Evolutionary conservation across 2,113 vertebrate species (phyloP).

Genomic region (Struthidea cinerea): DNA sequence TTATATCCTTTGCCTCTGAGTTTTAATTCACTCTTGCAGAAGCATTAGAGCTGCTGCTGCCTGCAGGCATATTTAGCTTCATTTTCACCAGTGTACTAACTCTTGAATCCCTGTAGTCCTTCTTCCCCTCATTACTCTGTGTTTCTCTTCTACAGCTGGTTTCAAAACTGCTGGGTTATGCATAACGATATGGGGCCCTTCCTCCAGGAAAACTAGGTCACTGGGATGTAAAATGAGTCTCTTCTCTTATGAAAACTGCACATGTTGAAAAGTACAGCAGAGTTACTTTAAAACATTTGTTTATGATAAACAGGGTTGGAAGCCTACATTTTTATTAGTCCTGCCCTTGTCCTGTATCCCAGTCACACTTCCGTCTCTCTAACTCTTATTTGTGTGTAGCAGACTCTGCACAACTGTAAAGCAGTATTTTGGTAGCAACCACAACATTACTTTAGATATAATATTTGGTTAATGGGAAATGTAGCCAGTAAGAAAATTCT

Average conservation of each 20-base stretch:
- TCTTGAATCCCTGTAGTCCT: not conserved
- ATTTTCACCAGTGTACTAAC: not conserved
- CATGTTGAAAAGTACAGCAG: not conserved
- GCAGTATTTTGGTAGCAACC: not conserved
- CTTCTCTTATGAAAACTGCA: not conserved
- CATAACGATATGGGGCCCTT: not conserved
- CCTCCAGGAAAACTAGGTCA: not conserved
- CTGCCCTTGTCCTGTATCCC: not conserved
- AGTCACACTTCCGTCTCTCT: not conserved
- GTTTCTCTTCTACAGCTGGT: not conserved
- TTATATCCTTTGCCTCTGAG: not conserved
- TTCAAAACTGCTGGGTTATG: constrained; percentile 3
- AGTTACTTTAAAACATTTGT: not conserved
- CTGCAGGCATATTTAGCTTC: not conserved
- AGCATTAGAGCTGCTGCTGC: not conserved
- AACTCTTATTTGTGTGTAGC: not conserved
- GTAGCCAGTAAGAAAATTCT: not conserved
- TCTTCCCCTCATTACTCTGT: not conserved
- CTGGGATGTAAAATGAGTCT: not conserved
- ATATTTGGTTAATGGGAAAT: not conserved
- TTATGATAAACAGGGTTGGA: not conserved
- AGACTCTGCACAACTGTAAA: not conserved
- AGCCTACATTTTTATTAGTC: not conserved
- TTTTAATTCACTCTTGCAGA: not conserved
- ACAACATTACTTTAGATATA: not conserved